phyloP scores from a whole-genome alignment of 2,113 vertebrate genomes.

The Oriolus oriolus region DNA sequence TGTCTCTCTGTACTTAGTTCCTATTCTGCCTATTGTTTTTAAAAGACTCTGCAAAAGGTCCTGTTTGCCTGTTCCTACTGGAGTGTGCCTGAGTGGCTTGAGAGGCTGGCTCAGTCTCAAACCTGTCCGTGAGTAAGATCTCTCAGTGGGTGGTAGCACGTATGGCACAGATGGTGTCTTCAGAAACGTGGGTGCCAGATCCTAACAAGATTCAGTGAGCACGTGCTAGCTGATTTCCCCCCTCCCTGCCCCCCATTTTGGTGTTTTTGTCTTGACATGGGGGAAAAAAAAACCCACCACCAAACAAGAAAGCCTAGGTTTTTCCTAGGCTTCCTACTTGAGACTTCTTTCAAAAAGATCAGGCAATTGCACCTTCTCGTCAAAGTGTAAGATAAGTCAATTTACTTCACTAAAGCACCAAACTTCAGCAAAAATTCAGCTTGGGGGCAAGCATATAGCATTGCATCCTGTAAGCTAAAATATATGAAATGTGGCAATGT shows the following conservation, averaged over 20 bases:
- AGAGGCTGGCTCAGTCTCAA: background rate
- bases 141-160: background rate
- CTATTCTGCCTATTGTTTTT: background rate
- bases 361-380: background rate
- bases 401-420: background rate
- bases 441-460: background rate
- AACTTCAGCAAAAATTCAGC: background rate
- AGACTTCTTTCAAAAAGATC: background rate
- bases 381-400: background rate
- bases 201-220: background rate
- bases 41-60: background rate
- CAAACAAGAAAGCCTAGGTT: background rate
- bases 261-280: background rate
- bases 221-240: background rate
- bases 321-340: background rate
- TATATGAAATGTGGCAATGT: background rate
- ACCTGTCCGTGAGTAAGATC: background rate
- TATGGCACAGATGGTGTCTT: conserved; percentile 5
- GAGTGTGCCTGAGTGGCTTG: background rate
- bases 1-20: background rate
- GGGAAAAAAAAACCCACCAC: fast-evolving
- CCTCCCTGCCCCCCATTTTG: background rate
- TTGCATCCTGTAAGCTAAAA: background rate
- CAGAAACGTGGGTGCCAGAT: background rate
- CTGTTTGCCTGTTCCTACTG: background rate